phyloP scores from a whole-genome alignment of 2,113 vertebrate species.

The Grantiella picta region DNA sequence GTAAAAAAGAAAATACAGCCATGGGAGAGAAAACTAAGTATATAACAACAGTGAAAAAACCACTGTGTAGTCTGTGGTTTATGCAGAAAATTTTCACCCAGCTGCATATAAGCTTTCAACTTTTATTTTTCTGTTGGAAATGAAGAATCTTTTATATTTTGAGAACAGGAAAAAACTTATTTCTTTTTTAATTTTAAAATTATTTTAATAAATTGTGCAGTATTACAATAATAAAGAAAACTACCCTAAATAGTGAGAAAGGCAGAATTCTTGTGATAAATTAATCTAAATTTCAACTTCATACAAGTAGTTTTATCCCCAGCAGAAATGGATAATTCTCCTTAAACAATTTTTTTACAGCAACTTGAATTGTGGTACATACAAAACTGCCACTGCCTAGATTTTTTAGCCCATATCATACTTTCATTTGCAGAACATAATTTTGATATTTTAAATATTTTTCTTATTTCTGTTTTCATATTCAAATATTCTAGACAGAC shows the following conservation, averaged over 20 bases:
- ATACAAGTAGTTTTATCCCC: not conserved
- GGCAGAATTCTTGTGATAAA: not conserved
- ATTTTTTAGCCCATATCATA: not conserved
- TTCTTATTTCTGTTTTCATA: not conserved
- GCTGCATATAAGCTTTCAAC: not conserved
- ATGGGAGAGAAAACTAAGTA: not conserved
- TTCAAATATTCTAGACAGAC: not conserved
- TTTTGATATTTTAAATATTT: not conserved
- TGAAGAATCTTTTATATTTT: not conserved
- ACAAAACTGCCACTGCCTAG: not conserved
- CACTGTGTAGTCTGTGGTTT: not conserved
- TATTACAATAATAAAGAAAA: not conserved
- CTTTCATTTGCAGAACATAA: not conserved
- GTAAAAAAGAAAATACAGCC: not conserved
- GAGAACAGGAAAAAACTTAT: not conserved
- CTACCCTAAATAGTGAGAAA: not conserved
- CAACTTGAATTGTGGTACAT: not conserved
- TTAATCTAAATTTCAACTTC: not conserved
- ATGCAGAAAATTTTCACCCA: not conserved
- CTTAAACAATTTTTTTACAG: not conserved
- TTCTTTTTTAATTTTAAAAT: not conserved
- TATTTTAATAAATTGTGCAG: not conserved
- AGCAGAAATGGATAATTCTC: not conserved
- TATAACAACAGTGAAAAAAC: not conserved
- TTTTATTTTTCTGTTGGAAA: not conserved